Conservation (phyloP, 2,797 vertebrate genomes). For the Syngnathus rostellatus region DNA sequence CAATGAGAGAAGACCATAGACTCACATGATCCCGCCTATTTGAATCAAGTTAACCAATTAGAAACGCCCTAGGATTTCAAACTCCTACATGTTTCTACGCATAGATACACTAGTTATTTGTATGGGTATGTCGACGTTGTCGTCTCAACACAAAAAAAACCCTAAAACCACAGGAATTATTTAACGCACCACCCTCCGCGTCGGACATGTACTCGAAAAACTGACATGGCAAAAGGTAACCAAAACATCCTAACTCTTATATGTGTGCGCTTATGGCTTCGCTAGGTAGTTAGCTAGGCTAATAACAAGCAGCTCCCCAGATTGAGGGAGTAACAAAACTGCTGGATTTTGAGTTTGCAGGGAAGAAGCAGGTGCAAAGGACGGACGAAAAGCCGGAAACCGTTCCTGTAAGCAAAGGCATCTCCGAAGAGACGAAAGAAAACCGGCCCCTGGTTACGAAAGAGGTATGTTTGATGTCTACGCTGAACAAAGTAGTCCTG, state of each 20-base stretch:
- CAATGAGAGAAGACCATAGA: conserved; percentile 30
- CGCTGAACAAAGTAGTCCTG: not conserved
- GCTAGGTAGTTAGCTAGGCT: not conserved
- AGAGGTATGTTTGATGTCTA: conserved; percentile 48
- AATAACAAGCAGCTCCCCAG: not conserved
- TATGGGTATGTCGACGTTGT: not conserved
- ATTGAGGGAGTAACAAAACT: not conserved
- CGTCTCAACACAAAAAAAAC: not conserved
- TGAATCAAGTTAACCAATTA: conserved; percentile 45
- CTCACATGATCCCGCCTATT: conserved; percentile 1
- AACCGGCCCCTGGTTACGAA: conserved; percentile 71
- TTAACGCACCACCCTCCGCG: not conserved
- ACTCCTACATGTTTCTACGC: conserved; percentile 17
- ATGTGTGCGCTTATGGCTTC: no score
- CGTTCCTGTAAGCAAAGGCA: conserved; percentile 46
- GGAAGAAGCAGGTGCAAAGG: conserved; percentile 69
- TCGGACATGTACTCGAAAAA: conserved; percentile 2
- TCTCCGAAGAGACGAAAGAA: conserved; percentile 66
- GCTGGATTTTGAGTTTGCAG: conserved; percentile 47
- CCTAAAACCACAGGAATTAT: not conserved
- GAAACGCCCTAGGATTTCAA: conserved; percentile 46
- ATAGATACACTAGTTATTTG: not conserved
- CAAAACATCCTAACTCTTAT: not conserved
- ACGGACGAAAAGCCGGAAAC: conserved; percentile 56
- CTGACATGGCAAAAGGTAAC: conserved; percentile 67